phyloP scores from a whole-genome alignment of 2,113 vertebrate genomes.

The Tapirus terrestris region DNA sequence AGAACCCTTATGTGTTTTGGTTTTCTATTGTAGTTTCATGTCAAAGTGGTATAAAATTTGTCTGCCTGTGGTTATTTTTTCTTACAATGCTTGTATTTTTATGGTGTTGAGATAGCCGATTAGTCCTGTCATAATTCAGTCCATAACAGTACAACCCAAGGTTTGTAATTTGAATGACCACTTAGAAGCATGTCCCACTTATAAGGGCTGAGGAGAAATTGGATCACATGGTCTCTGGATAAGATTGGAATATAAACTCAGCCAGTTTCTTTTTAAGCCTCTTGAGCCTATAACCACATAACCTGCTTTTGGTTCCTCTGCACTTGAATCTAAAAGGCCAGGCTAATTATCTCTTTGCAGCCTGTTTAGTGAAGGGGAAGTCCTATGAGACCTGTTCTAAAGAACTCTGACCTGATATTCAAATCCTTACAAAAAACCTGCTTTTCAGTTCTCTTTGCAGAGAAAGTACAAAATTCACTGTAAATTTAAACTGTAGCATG shows the following conservation, averaged over 20 bases:
- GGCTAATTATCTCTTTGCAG: conserved; percentile 51
- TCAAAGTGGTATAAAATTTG: not conserved
- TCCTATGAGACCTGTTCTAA: conserved; percentile 44
- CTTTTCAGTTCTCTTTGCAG: conserved; percentile 49
- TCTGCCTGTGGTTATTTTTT: not conserved
- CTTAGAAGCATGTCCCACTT: not conserved
- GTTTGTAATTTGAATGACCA: not conserved
- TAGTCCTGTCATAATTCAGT: not conserved
- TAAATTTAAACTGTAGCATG: not conserved
- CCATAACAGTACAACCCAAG: not conserved
- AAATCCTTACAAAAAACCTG: conserved; percentile 27
- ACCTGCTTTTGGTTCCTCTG: conserved; percentile 53
- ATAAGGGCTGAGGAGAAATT: not conserved
- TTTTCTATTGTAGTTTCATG: conserved; percentile 42
- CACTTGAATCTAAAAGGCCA: not conserved
- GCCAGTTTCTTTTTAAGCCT: conserved; percentile 48
- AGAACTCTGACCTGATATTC: conserved; percentile 63
- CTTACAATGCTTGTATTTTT: not conserved
- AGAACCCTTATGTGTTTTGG: not conserved
- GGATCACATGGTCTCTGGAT: not conserved
- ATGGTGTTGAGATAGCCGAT: not conserved
- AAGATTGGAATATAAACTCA: not conserved
- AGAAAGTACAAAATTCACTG: not conserved
- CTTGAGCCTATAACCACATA: conserved; percentile 8
- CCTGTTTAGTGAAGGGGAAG: conserved; percentile 19